Evolutionary conservation across 1,140 invertebrate species (phyloP), one percentile per base, ranked within the genome.

Genomic region (Tetragonula clypearis): DNA sequence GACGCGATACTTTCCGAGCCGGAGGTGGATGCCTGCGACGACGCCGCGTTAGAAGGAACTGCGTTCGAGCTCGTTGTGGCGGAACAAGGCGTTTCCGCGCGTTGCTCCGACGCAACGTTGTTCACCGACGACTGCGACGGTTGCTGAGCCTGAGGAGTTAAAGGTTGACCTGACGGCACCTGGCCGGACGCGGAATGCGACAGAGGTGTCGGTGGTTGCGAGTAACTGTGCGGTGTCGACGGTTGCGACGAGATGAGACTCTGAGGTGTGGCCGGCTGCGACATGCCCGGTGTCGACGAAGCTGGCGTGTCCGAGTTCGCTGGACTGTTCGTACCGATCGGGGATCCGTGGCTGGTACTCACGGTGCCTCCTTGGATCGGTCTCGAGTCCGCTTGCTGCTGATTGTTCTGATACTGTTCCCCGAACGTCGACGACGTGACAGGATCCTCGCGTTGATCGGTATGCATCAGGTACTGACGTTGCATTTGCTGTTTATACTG

Each of bases 321-420:
- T 21, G 94, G 94, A 87, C 94, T 95, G 56, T 93, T 93, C 3
- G 91, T 96, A 79, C 96, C 96, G 21, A 96, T 95, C 0, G 96
- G 96, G 12, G 96, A 97, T 23, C 97, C 96, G 88, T 97, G 96
- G 92, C 97, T 97, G 2, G 97, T 97, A 89, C 97, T 97, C 11
- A 97, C 96, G 15, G 97, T 96, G 3, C 96, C 97, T 23, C 97
- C 97, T 94, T 97, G 97, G 84, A 97, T 97, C 0, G 97, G 97
- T 85, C 96, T 95, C 21, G 96, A 95, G 91, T 97, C 94, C 26
- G 92, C 82, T 72, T 94, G 93, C 55, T 90, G 90, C 72, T 90
- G 90, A 58, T 83, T 93, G 49, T 89, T 92, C 88, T 95, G 95
- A 69, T 93, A 94, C 88, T 96, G 95, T 62, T 97, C 96, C 4